phyloP scores from a whole-genome alignment of 2,888 invertebrate species.

The Agrochola lota region DNA sequence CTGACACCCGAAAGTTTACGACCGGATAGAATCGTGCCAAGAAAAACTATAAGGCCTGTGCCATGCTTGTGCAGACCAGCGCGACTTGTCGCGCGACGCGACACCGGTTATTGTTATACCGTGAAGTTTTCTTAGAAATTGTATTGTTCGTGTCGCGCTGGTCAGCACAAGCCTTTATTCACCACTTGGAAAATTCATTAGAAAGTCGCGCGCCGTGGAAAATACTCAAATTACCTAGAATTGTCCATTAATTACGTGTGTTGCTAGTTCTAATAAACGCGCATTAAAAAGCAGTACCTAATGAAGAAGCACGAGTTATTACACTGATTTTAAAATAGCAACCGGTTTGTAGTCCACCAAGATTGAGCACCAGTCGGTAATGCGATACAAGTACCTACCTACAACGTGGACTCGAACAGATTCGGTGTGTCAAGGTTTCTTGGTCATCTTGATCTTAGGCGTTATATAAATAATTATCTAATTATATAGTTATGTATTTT shows the following conservation, averaged over 20 bases:
- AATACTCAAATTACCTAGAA: slow-evolving; percentile 1
- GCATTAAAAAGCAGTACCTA: slow-evolving; percentile 4
- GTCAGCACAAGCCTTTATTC: no score
- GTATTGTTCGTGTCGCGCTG: no score
- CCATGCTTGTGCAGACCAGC: no score
- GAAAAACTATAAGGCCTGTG: no score
- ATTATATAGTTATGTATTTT: background rate
- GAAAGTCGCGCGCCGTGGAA: background rate
- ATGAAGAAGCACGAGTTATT: slow-evolving; percentile 6
- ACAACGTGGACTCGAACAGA: slow-evolving; percentile 8
- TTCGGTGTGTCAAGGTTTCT: slow-evolving; percentile 48
- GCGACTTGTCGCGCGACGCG: no score
- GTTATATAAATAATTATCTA: slow-evolving; percentile 11
- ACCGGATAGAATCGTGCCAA: slow-evolving; percentile 24
- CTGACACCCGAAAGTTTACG: slow-evolving; percentile 22
- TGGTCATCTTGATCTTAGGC: slow-evolving; percentile 12
- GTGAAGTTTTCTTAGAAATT: no score
- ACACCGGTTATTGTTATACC: no score
- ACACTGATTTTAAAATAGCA: slow-evolving; percentile 33
- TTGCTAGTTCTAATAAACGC: slow-evolving; percentile 14
- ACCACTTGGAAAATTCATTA: slow-evolving; percentile 20
- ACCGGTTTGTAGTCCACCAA: slow-evolving; percentile 18
- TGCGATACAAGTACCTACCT: slow-evolving; percentile 4
- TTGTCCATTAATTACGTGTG: slow-evolving; percentile 11
- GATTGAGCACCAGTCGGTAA: slow-evolving; percentile 15